Conservation (phyloP, 2,888 invertebrate species). For the Brachynemurus nebulosus region DNA sequence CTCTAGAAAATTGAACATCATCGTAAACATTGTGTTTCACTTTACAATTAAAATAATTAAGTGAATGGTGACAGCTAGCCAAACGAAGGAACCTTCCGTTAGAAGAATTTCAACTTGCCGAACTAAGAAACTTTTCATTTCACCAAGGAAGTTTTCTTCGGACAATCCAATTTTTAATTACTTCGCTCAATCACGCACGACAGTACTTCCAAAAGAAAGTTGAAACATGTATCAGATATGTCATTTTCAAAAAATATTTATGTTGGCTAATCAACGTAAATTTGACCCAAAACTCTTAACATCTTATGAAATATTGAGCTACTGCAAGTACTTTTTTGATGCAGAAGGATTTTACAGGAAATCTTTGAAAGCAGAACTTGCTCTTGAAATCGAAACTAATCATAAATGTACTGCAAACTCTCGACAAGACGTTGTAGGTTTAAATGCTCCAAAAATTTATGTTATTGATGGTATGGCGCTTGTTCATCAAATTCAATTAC, state of each 20-base stretch:
- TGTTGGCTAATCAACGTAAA: slow-evolving; percentile 13
- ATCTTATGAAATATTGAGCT: slow-evolving; percentile 13
- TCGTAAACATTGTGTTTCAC: too few relatives aligned
- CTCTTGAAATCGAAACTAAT: slow-evolving; percentile 13
- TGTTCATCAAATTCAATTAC: too few relatives aligned
- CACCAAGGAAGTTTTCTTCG: too few relatives aligned
- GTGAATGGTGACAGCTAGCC: too few relatives aligned
- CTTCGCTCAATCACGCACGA: too few relatives aligned
- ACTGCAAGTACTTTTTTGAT: slow-evolving; percentile 15
- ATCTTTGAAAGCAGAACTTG: slow-evolving; percentile 12
- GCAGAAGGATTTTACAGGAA: slow-evolving; percentile 14
- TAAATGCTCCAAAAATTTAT: slow-evolving; percentile 10
- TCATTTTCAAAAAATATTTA: slow-evolving; percentile 13
- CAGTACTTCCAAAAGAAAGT: slow-evolving; percentile 11
- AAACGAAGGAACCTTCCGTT: too few relatives aligned
- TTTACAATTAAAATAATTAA: too few relatives aligned
- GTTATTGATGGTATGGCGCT: slow-evolving; percentile 17
- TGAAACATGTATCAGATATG: slow-evolving; percentile 12
- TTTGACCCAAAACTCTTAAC: slow-evolving; percentile 10
- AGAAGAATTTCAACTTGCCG: too few relatives aligned
- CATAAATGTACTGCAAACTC: slow-evolving; percentile 12
- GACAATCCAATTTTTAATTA: too few relatives aligned
- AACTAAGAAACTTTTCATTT: too few relatives aligned
- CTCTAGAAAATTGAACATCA: too few relatives aligned
- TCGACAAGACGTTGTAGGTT: slow-evolving; percentile 12